Base-by-base conservation (phyloP, 1,140 invertebrate species). In the Lineus longissimus region DNA sequence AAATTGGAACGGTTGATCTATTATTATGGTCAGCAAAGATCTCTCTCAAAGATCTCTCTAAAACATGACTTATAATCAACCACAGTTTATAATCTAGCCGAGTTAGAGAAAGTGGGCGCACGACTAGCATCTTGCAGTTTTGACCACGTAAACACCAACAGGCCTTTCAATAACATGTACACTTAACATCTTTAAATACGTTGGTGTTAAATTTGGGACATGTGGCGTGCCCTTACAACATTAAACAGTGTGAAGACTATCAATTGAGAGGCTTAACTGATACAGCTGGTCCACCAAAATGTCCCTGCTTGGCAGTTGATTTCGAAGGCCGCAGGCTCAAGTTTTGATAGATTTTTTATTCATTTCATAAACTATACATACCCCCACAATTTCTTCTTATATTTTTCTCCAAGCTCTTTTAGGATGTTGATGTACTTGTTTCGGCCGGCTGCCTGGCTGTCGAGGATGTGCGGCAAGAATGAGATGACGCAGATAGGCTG, bases 331-430 rank as follows among this genome's bases (percentile, higher is more conserved):
- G 19, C 19, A 43, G 40, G 40, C 11, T 13, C 19, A 11, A 13
- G 40, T 43, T 43, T 11, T 43, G 40, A 43, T 43, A 13, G 11
- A 43, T 43, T 13, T 13, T 27, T 51, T 6, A 23, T 51, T 19
- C n/a, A 6, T 23, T 19, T 51, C 25, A 51, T 57, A 11, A 19
- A 62, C 45, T 4, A 36, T 47, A 85, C 88, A 83, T 84, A 94
- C 87, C 95, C 95, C 96, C 96, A 99, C 82, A 89, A 87, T 75
- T 97, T 95, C 81, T 91, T 89, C 84, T 98, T 98, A 82, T 90
- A 98, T 79, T 95, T 95, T 43, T 97, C 93, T 19, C 89, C 94
- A 43, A 96, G 83, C 2, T 85, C 81, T 22, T 85, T 87, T 0
- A 99, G 82, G 2, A 87, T 88, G 11, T 87, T 78, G 13, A 99